Conservation (phyloP, 2,888 invertebrate species). For the Dromius quadrimaculatus region DNA sequence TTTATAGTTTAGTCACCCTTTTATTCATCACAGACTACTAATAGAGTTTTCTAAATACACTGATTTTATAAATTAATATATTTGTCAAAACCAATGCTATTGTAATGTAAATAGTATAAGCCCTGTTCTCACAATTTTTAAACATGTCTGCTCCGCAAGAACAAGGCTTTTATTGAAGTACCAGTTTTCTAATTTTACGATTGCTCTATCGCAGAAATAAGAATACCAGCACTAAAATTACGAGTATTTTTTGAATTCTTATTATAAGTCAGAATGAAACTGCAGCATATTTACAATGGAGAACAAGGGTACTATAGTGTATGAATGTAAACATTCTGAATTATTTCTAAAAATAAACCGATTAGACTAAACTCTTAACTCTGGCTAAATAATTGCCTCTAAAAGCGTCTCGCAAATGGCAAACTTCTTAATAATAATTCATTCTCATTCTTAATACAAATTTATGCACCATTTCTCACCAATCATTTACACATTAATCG, state of each 20-base stretch:
- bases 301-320: slow-evolving; percentile 37
- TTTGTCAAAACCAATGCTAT: slow-evolving; percentile 34
- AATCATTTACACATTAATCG: slow-evolving; percentile 27
- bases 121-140: not conserved
- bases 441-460: slow-evolving; percentile 18
- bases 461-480: slow-evolving; percentile 38
- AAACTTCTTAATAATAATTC: slow-evolving; percentile 34
- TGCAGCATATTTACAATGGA: slow-evolving; percentile 46
- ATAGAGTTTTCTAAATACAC: slow-evolving; percentile 48
- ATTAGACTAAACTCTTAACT: slow-evolving; percentile 40
- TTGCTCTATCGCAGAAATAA: slow-evolving; percentile 4
- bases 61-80: slow-evolving; percentile 40
- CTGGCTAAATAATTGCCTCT: slow-evolving; percentile 43
- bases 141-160: not conserved
- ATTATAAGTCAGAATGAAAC: slow-evolving; percentile 18
- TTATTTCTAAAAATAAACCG: slow-evolving; percentile 39
- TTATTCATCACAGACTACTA: slow-evolving; percentile 67
- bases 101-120: slow-evolving; percentile 24
- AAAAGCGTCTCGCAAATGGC: slow-evolving; percentile 49
- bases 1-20: slow-evolving; percentile 66
- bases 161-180: not conserved
- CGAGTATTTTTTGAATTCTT: slow-evolving; percentile 25
- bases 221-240: slow-evolving; percentile 9
- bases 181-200: slow-evolving; percentile 6
- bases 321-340: slow-evolving; percentile 35